Conservation (phyloP, 2,888 invertebrate species). For the Drosophila infuscata region DNA sequence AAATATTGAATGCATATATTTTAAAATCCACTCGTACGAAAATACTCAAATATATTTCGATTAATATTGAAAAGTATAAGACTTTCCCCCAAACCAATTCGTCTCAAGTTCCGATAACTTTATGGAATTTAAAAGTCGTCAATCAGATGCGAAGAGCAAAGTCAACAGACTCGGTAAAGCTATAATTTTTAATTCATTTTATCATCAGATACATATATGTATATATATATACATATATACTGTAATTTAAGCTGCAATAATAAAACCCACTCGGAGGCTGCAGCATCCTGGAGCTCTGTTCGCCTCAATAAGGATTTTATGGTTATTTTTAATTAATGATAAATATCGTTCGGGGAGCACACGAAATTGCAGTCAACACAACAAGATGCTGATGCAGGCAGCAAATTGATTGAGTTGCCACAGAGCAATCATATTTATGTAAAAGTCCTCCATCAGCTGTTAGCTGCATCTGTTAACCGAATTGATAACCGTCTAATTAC, state of each 20-base stretch:
- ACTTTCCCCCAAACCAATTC: too few species aligned
- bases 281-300: slow-evolving; percentile 8
- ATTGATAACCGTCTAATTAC: slow-evolving; percentile 25
- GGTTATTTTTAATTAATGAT: slow-evolving; percentile 72
- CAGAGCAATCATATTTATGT: neutral
- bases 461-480: neutral
- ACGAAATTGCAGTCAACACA: slow-evolving; percentile 23
- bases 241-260: slow-evolving; percentile 61
- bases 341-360: slow-evolving; percentile 54
- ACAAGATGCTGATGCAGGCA: slow-evolving; percentile 17
- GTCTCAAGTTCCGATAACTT: slow-evolving; percentile 56
- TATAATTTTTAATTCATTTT: slow-evolving; percentile 49
- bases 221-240: too few species aligned
- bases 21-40: neutral
- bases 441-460: neutral
- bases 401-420: slow-evolving; percentile 29
- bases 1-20: too few species aligned
- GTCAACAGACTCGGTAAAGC: slow-evolving; percentile 21
- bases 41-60: neutral
- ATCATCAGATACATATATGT: neutral
- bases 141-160: slow-evolving; percentile 35
- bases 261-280: slow-evolving; percentile 44
- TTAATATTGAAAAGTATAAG: neutral
- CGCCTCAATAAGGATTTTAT: slow-evolving; percentile 42
- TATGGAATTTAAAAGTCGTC: slow-evolving; percentile 67